phyloP scores from a whole-genome alignment of 2,113 vertebrate genomes.

The Phoxinus phoxinus region DNA sequence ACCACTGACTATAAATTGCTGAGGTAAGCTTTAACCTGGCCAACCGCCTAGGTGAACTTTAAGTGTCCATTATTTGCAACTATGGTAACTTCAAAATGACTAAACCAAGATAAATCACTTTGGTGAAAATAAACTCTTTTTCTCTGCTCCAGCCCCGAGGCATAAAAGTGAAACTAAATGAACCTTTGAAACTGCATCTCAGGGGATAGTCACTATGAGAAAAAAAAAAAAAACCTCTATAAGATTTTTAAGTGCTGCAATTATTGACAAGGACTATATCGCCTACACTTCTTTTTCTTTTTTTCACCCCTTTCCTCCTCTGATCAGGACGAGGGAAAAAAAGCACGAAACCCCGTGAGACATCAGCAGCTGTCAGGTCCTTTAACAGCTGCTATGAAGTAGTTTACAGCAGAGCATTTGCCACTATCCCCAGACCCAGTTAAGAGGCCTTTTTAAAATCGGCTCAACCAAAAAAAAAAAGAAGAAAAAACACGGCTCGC shows the following conservation, averaged over 20 bases:
- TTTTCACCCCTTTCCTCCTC: conserved; percentile 62
- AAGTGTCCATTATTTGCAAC: conserved; percentile 33
- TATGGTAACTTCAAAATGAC: conserved; percentile 68
- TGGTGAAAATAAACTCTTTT: conserved; percentile 33
- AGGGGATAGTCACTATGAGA: conserved; percentile 67
- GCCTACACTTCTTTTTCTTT: conserved; percentile 73
- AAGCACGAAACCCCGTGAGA: conserved; percentile 37
- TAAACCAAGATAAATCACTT: conserved; percentile 72
- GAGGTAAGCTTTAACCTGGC: conserved; percentile 25
- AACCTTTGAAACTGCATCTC: conserved; percentile 83
- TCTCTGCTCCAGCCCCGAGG: conserved; percentile 68
- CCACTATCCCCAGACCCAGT: conserved; percentile 83
- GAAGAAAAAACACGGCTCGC: background rate
- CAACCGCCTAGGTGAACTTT: conserved; percentile 25
- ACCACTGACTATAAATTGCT: conserved; percentile 28
- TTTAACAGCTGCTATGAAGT: conserved; percentile 81
- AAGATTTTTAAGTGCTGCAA: conserved; percentile 85
- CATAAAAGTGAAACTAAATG: conserved; percentile 82
- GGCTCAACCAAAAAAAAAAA: conserved; percentile 76
- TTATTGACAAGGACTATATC: conserved; percentile 83
- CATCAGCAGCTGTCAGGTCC: conserved; percentile 77
- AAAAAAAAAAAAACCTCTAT: conserved; percentile 76
- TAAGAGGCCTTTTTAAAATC: conserved; percentile 86
- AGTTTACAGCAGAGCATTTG: conserved; percentile 80
- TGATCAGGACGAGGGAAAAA: conserved; percentile 68